These are phyloP conservation scores for Xylota sylvarum DNA, from an alignment of 2,888 invertebrate species.

Conservation along the genomic window DNA sequence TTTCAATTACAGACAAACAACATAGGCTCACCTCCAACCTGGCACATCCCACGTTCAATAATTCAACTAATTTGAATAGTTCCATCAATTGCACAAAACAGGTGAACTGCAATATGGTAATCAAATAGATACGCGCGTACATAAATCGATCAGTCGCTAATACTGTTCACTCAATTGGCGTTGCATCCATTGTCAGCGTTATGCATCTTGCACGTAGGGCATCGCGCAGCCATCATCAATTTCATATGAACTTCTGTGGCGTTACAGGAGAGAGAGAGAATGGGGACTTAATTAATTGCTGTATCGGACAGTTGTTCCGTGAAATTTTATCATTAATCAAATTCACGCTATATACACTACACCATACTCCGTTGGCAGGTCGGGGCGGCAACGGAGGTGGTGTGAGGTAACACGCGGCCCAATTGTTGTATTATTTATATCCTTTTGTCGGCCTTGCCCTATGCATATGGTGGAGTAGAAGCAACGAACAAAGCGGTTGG, in stretches of 20 bases:
- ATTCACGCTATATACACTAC: slow-evolving; percentile 79
- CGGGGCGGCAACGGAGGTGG: slow-evolving; percentile 35
- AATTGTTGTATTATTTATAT: slow-evolving; percentile 77
- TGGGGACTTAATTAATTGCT: slow-evolving; percentile 77
- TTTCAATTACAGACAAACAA: neutral
- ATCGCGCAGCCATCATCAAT: slow-evolving; percentile 64
- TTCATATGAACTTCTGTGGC: slow-evolving; percentile 69
- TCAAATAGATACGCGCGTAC: slow-evolving; percentile 57
- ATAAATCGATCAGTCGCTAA: slow-evolving; percentile 55
- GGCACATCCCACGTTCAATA: slow-evolving; percentile 16
- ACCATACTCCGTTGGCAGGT: neutral
- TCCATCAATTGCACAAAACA: slow-evolving; percentile 42
- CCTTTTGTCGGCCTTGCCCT: slow-evolving; percentile 71
- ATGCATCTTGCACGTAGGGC: slow-evolving; percentile 62
- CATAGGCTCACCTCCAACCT: slow-evolving; percentile 9
- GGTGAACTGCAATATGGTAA: slow-evolving; percentile 65
- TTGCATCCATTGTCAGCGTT: slow-evolving; percentile 43
- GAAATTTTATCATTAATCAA: slow-evolving; percentile 85
- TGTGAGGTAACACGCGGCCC: slow-evolving; percentile 69
- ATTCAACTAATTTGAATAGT: slow-evolving; percentile 58
- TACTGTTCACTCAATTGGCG: slow-evolving; percentile 23
- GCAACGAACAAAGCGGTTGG: slow-evolving; percentile 62
- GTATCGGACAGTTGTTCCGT: slow-evolving; percentile 82
- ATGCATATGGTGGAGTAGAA: slow-evolving; percentile 54
- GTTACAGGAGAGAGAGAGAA: slow-evolving; percentile 57